A percentile compares a stretch with the other conserved stretches of the same genome.
phyloP scores from a whole-genome alignment of 1,140 invertebrate species.

The Copidosoma floridanum region DNA sequence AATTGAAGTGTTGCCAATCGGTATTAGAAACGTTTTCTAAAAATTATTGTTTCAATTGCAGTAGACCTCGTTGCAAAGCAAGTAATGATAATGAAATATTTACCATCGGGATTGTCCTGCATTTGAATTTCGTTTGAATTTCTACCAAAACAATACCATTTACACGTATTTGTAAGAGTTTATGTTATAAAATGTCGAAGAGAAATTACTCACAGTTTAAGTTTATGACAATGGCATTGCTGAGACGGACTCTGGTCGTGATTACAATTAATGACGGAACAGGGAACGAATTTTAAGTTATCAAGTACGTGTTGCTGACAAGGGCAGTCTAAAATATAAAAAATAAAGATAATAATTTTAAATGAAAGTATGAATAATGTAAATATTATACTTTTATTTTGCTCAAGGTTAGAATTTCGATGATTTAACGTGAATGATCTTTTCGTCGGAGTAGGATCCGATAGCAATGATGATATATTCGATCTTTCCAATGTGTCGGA shows the following conservation, averaged over 20 bases:
- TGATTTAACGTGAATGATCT: too few relatives aligned
- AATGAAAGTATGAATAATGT: too few relatives aligned
- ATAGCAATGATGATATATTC: constrained; percentile 34
- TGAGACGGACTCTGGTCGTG: neutral
- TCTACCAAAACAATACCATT: constrained; percentile 5
- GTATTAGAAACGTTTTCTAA: too few relatives aligned
- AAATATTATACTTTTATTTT: constrained; percentile 1
- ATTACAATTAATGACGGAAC: neutral
- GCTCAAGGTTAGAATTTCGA: constrained; percentile 1
- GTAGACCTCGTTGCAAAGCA: too few relatives aligned
- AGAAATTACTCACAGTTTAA: constrained; percentile 12
- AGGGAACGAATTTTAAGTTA: neutral
- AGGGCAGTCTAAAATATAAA: constrained; percentile 10
- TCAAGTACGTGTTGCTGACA: neutral
- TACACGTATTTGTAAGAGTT: too few relatives aligned
- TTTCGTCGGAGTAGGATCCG: constrained; percentile 24
- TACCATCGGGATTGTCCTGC: neutral
- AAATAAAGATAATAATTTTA: too few relatives aligned
- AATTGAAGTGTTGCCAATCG: constrained; percentile 29
- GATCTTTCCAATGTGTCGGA: constrained; percentile 39
- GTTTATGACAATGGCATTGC: constrained; percentile 2
- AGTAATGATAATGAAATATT: too few relatives aligned
- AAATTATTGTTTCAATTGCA: too few relatives aligned
- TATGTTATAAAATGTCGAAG: too few relatives aligned
- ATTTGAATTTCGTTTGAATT: neutral